Percentiles rank a stretch among this genome's conserved stretches.
Conservation (phyloP, 37 sponge, comb jelly and placozoan species). For the Geodia barretti region DNA sequence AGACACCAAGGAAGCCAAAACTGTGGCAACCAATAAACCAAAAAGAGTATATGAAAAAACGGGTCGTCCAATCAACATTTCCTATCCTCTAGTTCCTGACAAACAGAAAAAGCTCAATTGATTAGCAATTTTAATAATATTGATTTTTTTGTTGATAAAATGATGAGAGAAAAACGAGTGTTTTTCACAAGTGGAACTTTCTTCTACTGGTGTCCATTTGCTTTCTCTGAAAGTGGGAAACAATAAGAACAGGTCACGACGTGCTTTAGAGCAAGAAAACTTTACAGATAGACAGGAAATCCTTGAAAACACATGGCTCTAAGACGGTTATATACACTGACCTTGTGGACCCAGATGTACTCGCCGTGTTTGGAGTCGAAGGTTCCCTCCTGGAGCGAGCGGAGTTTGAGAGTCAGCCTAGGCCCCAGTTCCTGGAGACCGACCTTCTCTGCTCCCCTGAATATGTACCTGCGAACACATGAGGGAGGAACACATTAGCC, state of each 20-base stretch:
- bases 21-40: too few relatives aligned
- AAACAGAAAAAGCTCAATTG: not conserved
- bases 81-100: not conserved
- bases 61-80: not conserved
- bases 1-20: not conserved
- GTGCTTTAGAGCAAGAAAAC: too few relatives aligned
- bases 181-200: slow-evolving; percentile 65
- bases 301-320: too few relatives aligned
- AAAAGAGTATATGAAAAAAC: not conserved
- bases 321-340: too few relatives aligned
- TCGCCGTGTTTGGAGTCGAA: slow-evolving; percentile 93
- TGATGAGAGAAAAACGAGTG: not conserved
- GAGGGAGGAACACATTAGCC: not conserved
- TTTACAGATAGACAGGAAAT: too few relatives aligned
- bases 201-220: slow-evolving; percentile 72
- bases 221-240: slow-evolving; percentile 33
- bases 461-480: slow-evolving; percentile 82
- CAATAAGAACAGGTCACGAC: slow-evolving; percentile 12
- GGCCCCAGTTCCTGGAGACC: slow-evolving; percentile 97
- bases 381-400: slow-evolving; percentile 91
- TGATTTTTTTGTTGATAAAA: not conserved
- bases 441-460: slow-evolving; percentile 84
- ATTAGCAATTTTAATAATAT: too few relatives aligned
- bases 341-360: slow-evolving; percentile 93
- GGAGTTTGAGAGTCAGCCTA: slow-evolving; percentile 92